Percentiles rank a stretch among this genome's conserved stretches.
These are phyloP conservation scores for Prosapia bicincta DNA, from an alignment of 2,888 invertebrate species.

Conservation along the genomic window DNA sequence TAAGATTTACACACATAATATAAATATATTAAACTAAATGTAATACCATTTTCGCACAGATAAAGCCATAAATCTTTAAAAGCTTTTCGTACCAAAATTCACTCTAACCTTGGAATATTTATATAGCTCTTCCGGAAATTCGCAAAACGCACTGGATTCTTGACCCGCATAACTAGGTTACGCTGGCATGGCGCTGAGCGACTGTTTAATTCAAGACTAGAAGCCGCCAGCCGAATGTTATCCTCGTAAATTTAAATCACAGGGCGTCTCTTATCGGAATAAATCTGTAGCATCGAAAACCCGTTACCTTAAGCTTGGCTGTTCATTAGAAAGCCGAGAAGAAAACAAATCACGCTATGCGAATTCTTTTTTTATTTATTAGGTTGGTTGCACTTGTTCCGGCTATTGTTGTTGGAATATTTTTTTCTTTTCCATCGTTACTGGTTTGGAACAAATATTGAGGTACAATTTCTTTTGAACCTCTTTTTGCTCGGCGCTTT, in stretches of 20 bases:
- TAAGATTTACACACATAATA: too few species aligned
- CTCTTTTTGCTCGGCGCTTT: too few species aligned
- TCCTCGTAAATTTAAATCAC: not conserved
- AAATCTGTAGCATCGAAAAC: not conserved
- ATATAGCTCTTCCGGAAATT: not conserved
- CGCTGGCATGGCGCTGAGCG: not conserved
- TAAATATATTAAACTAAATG: too few species aligned
- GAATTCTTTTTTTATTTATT: not conserved
- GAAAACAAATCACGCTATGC: not conserved
- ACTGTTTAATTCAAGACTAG: not conserved
- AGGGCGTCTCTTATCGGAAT: not conserved
- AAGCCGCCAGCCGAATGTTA: not conserved
- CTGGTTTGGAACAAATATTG: too few species aligned
- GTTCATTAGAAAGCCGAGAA: constrained; percentile 2
- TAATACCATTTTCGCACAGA: too few species aligned
- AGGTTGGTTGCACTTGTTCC: not conserved
- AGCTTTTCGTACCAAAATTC: too few species aligned
- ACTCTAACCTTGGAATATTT: not conserved
- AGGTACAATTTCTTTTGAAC: too few species aligned
- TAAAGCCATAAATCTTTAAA: too few species aligned
- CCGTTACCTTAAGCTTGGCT: not conserved
- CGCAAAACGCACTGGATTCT: not conserved
- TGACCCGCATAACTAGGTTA: not conserved
- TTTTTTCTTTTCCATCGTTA: too few species aligned
- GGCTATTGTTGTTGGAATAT: not conserved